A percentile compares a stretch with the other conserved stretches of the same genome.
phyloP scores from a whole-genome alignment of 2,113 vertebrate genomes.

The Hyperopisus bebe region DNA sequence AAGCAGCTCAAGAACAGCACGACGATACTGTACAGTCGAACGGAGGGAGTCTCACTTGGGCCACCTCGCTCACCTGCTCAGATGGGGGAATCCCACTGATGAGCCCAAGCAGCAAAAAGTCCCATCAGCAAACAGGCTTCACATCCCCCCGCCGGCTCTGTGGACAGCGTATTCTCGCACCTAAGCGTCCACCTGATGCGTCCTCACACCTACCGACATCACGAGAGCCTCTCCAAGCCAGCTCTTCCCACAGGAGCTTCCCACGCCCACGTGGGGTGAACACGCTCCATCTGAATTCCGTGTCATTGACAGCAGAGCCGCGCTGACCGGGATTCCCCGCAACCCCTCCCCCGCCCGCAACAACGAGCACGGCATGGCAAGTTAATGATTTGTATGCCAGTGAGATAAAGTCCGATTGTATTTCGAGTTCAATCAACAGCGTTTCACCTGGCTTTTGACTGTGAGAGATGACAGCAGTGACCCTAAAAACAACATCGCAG shows the following conservation, averaged over 20 bases:
- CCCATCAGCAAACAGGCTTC: background rate
- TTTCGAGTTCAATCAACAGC: constrained; percentile 20
- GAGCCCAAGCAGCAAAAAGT: background rate
- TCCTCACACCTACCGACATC: background rate
- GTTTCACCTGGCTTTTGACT: constrained; percentile 7
- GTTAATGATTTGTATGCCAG: constrained; percentile 25
- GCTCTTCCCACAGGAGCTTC: background rate
- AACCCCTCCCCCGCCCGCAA: background rate
- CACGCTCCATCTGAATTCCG: background rate
- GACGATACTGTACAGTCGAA: background rate
- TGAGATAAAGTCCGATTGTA: constrained; percentile 26
- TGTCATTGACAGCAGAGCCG: background rate
- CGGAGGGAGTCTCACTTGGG: background rate
- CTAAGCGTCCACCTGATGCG: background rate
- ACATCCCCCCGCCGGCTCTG: background rate
- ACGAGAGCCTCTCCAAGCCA: background rate
- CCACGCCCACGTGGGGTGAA: background rate
- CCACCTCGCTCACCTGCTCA: background rate
- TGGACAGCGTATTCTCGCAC: background rate
- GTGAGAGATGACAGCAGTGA: constrained; percentile 22
- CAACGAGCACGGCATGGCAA: background rate
- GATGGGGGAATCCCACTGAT: background rate
- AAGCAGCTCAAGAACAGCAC: background rate
- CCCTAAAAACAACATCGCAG: constrained; percentile 8
- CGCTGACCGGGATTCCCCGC: background rate